Evolutionary conservation across 1,140 invertebrate genomes (phyloP).

Genomic region (Brachionus koreanus): DNA sequence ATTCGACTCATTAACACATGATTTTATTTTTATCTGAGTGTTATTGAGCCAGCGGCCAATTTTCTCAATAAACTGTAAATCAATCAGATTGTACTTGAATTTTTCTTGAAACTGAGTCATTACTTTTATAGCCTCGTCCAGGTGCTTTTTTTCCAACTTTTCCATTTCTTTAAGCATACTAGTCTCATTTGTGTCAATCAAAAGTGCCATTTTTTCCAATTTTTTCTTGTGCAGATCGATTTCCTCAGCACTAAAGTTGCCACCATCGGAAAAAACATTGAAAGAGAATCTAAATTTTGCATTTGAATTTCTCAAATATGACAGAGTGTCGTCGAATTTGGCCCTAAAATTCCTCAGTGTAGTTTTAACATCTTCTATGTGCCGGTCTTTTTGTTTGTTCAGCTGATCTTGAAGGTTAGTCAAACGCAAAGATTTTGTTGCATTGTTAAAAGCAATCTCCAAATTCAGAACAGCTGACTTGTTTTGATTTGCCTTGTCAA

Average conservation of each 20-base stretch:
- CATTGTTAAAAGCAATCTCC: conserved; percentile 55
- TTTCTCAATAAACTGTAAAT: conserved; percentile 58
- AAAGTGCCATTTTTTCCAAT: conserved; percentile 55
- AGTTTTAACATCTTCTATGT: conserved; percentile 55
- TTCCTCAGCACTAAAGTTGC: conserved; percentile 59
- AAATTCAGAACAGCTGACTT: conserved; percentile 52
- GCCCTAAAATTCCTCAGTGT: conserved; percentile 55
- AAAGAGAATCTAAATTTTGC: conserved; percentile 58
- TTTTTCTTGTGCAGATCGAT: conserved; percentile 56
- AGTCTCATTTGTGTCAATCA: conserved; percentile 55
- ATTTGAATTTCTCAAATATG: conserved; percentile 56
- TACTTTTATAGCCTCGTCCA: conserved; percentile 55
- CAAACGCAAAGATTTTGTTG: conserved; percentile 51
- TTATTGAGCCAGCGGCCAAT: conserved; percentile 56
- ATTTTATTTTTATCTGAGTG: conserved; percentile 58
- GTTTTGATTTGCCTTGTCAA: conserved; percentile 50
- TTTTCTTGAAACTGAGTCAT: conserved; percentile 58
- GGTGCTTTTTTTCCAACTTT: conserved; percentile 56
- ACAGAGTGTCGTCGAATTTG: conserved; percentile 55
- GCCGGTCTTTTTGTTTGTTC: conserved; percentile 52
- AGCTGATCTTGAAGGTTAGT: conserved; percentile 52
- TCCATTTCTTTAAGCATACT: conserved; percentile 57
- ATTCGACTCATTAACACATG: conserved; percentile 56
- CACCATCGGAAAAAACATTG: conserved; percentile 58
- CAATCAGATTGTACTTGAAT: conserved; percentile 58